Evolutionary conservation across 2,888 invertebrate genomes (phyloP), one percentile per base, ranked within the genome.

Genomic region (Trissoscelio sp.): DNA sequence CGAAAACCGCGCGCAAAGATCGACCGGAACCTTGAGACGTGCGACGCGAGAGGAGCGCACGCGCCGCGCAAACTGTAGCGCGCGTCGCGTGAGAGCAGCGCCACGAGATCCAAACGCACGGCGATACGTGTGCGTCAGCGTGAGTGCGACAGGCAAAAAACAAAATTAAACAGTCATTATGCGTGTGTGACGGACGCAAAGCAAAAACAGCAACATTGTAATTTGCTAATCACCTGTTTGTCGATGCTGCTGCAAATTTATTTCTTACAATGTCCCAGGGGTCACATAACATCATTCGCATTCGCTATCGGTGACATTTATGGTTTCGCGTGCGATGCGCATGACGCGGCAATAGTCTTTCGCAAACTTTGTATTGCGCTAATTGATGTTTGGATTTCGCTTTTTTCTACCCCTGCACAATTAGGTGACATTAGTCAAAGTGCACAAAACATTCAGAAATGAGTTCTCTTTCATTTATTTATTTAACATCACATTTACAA

Each of bases 151-250:
- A 12, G 42, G 55, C 24, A 24, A 79, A 79, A 79, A 82, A 82
- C 73, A n/a, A 72, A 66, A 78, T 79, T 70, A 79, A 79, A 66
- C 69, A 58, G 70, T 72, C 79, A 79, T 82, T 79, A 69, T 73
- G 53, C 44, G 67, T 20, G 55, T 62, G 60, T 66, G 73, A 67
- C 78, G 78, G 69, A 69, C 79, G 51, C 31, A 44, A 6, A 12
- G 51, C 69, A 82, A 81, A 78, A 78, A 73, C n/a, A 14, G 46
- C 73, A 73, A 78, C 82, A 82, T 82, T 79, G 74, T 75, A 74
- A 82, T 82, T 82, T 82, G 75, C 79, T 79, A 79, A 82, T 79
- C 69, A 70, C 60, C 75, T 70, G 70, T 75, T 79, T 79, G 79
- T 74, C 73, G 69, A 70, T 73, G 57, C 67, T 73, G 57, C 67